These are phyloP conservation scores for Marisa cornuarietis DNA, from an alignment of 1,140 invertebrate species.

Conservation along the genomic window DNA sequence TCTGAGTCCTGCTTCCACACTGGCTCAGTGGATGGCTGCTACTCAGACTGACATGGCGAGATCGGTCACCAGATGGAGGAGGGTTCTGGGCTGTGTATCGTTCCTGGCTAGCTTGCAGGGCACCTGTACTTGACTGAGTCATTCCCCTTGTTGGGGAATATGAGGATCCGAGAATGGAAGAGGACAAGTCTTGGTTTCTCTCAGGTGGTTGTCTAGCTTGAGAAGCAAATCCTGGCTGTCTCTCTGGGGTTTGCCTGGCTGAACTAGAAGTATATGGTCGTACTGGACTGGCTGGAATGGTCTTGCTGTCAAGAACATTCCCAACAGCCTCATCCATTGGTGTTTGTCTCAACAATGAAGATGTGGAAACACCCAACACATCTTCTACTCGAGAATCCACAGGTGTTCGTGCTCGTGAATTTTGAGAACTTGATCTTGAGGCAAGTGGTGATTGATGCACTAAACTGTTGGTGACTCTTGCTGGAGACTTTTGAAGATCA, in stretches of 20 bases:
- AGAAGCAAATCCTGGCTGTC: constrained; percentile 7
- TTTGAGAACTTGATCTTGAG: constrained; percentile 17
- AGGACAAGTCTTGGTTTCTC: constrained; percentile 15
- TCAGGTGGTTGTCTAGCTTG: constrained; percentile 36
- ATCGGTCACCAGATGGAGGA: not conserved
- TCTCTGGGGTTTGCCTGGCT: constrained; percentile 24
- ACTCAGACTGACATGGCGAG: constrained; percentile 16
- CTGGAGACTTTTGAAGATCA: not conserved
- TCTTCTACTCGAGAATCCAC: constrained; percentile 11
- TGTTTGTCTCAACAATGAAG: not conserved
- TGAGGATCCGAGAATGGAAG: constrained; percentile 14
- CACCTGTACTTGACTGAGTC: constrained; percentile 25
- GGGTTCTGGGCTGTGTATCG: constrained; percentile 38
- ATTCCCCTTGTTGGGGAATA: constrained; percentile 21
- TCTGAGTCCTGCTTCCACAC: constrained; percentile 28
- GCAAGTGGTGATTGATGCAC: not conserved
- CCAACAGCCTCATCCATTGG: constrained; percentile 20
- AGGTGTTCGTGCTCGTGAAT: not conserved
- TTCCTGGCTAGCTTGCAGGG: constrained; percentile 36
- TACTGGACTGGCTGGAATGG: constrained; percentile 11
- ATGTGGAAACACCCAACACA: not conserved
- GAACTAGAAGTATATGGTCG: constrained; percentile 32
- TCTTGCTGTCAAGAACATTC: constrained; percentile 32
- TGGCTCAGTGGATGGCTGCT: constrained; percentile 20
- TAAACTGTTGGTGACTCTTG: not conserved